Conservation (phyloP, 2,888 invertebrate species). For the Ferrisia virgata region DNA sequence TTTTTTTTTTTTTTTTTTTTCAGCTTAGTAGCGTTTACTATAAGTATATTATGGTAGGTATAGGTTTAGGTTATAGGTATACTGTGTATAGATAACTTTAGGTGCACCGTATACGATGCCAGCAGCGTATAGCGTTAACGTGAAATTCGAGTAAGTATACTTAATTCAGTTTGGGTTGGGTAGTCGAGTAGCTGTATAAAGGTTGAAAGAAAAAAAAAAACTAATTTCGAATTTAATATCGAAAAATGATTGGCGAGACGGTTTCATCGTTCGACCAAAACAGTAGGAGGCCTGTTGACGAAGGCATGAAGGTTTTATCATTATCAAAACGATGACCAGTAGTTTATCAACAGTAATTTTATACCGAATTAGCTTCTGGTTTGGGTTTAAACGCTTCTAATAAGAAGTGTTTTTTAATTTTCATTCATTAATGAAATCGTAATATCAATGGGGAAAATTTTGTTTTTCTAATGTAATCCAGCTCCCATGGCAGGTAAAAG, state of each 20-base stretch:
- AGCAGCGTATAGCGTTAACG: not conserved
- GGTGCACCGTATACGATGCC: not conserved
- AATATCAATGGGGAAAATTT: too few species aligned
- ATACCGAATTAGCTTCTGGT: not conserved
- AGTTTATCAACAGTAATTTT: not conserved
- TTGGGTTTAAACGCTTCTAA: not conserved
- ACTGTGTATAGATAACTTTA: too few species aligned
- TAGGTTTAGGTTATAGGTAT: not conserved
- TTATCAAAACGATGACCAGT: not conserved
- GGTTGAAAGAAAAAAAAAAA: not conserved
- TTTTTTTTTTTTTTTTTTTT: too few species aligned
- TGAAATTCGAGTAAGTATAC: slow-evolving; percentile 10
- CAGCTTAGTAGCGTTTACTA: not conserved
- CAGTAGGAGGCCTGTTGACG: not conserved
- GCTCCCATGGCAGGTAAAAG: too few species aligned
- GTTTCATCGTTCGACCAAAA: not conserved
- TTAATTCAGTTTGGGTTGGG: not conserved
- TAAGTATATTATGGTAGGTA: not conserved
- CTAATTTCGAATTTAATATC: not conserved
- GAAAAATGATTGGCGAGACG: not conserved
- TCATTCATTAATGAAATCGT: too few species aligned
- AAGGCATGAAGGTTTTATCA: not conserved
- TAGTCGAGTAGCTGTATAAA: not conserved
- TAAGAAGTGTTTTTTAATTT: too few species aligned
- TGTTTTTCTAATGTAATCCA: too few species aligned